phyloP scores from a whole-genome alignment of 2,113 vertebrate genomes.

The Mustelus asterias region DNA sequence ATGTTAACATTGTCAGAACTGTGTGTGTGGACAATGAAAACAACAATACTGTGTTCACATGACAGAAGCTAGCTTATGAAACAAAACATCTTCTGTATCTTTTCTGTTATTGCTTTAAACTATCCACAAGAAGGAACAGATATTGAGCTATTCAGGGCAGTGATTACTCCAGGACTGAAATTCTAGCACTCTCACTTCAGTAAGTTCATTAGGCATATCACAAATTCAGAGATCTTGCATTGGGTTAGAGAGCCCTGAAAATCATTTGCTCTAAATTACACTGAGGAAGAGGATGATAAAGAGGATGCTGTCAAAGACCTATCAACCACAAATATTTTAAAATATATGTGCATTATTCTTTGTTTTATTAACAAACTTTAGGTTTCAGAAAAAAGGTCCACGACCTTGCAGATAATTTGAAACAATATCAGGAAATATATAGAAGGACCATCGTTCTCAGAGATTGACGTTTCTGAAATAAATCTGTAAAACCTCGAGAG shows the following conservation, averaged over 20 bases:
- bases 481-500: slow-evolving; percentile 5
- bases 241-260: not conserved
- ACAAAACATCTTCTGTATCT: not conserved
- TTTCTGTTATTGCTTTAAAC: not conserved
- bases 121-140: not conserved
- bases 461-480: not conserved
- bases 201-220: not conserved
- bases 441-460: not conserved
- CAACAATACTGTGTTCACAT: too few species aligned
- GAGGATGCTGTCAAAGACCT: not conserved
- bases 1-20: too few species aligned
- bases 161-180: not conserved
- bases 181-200: not conserved
- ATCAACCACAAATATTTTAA: not conserved
- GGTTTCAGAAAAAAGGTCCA: not conserved
- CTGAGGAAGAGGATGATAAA: not conserved
- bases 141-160: not conserved
- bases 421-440: not conserved
- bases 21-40: too few species aligned
- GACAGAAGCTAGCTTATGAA: too few species aligned
- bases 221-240: not conserved
- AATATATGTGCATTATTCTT: not conserved
- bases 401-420: not conserved
- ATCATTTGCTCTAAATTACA: not conserved
- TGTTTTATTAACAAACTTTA: not conserved